Conservation (phyloP, 2,888 invertebrate genomes). For the Eupithecia subumbrata region DNA sequence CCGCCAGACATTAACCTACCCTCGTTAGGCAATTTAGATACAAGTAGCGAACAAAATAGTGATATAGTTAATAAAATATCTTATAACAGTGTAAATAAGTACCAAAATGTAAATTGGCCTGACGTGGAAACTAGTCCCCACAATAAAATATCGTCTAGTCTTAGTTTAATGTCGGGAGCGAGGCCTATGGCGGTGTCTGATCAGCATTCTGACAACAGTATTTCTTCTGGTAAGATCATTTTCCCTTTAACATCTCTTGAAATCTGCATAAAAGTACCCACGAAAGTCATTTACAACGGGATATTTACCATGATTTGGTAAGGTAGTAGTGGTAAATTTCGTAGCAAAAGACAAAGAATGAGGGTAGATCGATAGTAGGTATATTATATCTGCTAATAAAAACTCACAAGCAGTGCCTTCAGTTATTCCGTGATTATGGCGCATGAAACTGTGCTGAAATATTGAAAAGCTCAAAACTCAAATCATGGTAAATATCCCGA, state of each 20-base stretch:
- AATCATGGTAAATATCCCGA: too few relatives aligned
- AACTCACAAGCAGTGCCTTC: too few relatives aligned
- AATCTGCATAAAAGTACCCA: background rate
- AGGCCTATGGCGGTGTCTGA: slow-evolving; percentile 80
- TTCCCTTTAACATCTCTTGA: background rate
- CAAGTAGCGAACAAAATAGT: slow-evolving; percentile 82
- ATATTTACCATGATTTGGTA: too few relatives aligned
- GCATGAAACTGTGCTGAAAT: too few relatives aligned
- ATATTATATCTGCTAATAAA: too few relatives aligned
- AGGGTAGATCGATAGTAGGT: too few relatives aligned
- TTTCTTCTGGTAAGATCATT: slow-evolving; percentile 69
- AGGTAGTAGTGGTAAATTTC: too few relatives aligned
- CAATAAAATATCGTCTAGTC: slow-evolving; percentile 84
- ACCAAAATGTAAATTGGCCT: slow-evolving; percentile 83
- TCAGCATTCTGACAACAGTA: slow-evolving; percentile 78
- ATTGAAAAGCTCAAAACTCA: too few relatives aligned
- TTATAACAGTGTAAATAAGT: slow-evolving; percentile 83
- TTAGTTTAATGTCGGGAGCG: slow-evolving; percentile 78
- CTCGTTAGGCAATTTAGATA: slow-evolving; percentile 75
- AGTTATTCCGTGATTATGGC: too few relatives aligned
- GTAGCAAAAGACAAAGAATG: too few relatives aligned
- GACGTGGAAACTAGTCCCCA: slow-evolving; percentile 82
- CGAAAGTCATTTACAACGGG: too few relatives aligned
- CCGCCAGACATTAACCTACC: slow-evolving; percentile 80
- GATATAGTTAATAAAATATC: slow-evolving; percentile 83